phyloP scores from a whole-genome alignment of 2,113 vertebrate species.

The Ursus arctos region DNA sequence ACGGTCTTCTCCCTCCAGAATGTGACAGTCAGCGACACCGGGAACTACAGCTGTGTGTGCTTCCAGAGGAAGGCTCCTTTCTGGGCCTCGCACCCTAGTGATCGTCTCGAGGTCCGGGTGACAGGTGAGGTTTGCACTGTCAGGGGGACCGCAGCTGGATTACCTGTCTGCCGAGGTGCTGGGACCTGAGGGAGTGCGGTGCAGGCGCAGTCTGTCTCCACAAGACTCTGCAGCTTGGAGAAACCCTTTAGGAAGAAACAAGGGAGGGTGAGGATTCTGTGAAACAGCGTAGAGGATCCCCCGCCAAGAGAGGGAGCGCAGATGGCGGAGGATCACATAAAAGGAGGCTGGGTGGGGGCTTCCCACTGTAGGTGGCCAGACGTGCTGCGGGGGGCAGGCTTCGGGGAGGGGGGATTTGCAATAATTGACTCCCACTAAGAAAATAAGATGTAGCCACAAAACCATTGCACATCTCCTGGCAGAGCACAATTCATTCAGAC shows the following conservation, averaged over 20 bases:
- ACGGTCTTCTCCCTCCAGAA: neutral
- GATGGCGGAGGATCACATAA: neutral
- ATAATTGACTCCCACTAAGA: neutral
- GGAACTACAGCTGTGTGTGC: slow-evolving; percentile 49
- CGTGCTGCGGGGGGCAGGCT: no score
- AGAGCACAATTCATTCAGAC: neutral
- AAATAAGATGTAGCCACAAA: neutral
- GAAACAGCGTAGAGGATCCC: neutral
- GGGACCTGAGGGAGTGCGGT: neutral
- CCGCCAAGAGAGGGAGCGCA: neutral
- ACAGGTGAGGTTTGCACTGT: neutral
- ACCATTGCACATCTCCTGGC: neutral
- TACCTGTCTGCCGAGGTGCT: neutral
- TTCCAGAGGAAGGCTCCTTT: neutral
- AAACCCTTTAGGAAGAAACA: neutral
- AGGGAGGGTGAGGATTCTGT: neutral
- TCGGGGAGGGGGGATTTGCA: no score
- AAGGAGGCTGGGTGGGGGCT: neutral
- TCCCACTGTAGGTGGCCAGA: neutral
- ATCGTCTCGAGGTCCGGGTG: neutral
- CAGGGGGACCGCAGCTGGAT: fast-evolving
- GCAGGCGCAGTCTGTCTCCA: neutral
- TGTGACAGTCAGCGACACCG: fast-evolving
- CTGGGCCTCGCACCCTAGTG: neutral
- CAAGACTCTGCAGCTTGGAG: neutral